phyloP scores from a whole-genome alignment of 1,140 invertebrate genomes.

The Drosophila lowei region DNA sequence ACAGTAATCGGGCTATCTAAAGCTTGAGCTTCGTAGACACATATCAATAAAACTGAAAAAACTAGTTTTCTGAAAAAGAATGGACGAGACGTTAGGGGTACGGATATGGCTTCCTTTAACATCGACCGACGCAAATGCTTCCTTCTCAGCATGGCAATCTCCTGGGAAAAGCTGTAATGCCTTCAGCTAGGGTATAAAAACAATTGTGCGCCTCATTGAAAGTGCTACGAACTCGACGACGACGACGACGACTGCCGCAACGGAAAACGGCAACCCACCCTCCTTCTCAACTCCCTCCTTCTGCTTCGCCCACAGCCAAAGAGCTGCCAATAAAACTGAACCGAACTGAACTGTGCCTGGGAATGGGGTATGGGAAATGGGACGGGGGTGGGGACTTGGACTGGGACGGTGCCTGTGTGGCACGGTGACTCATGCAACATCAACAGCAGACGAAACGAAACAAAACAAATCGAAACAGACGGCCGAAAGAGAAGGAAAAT shows the following conservation, averaged over 20 bases:
- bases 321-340: constrained; percentile 77
- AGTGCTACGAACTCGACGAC: constrained; percentile 72
- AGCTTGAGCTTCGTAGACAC: neutral
- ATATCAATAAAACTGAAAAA: constrained; percentile 8
- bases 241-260: constrained; percentile 34
- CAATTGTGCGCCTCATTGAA: constrained; percentile 74
- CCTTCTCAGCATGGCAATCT: too few relatives aligned
- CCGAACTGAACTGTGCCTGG: constrained; percentile 67
- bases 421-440: constrained; percentile 75
- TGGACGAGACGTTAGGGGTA: too few relatives aligned
- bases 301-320: constrained; percentile 56
- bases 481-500: constrained; percentile 41
- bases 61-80: too few relatives aligned
- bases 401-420: constrained; percentile 29
- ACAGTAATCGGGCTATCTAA: too few relatives aligned
- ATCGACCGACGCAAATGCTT: too few relatives aligned
- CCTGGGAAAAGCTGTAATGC: too few relatives aligned
- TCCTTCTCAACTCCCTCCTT: constrained; percentile 8
- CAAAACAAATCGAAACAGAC: constrained; percentile 46
- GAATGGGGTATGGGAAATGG: too few relatives aligned
- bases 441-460: constrained; percentile 67
- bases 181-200: constrained; percentile 27
- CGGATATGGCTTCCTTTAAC: too few relatives aligned
- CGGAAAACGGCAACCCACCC: constrained; percentile 29
- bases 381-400: too few relatives aligned